Evolutionary conservation across 2,888 invertebrate species (phyloP), one percentile per base, ranked within the genome.

Genomic region (Maniola hyperantus): DNA sequence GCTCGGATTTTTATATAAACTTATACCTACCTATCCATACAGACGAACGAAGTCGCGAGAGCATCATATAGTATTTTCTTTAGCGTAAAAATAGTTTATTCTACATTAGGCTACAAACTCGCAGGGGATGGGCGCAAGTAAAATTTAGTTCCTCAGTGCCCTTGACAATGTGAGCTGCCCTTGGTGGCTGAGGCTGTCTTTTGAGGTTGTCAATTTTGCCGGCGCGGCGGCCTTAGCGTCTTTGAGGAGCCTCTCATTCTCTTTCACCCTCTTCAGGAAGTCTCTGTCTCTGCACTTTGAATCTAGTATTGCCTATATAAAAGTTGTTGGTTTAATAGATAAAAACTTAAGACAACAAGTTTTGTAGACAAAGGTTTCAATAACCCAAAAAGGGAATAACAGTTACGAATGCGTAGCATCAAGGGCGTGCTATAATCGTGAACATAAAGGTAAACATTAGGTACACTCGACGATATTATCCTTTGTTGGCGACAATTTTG

Each of bases 241-340:
- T 81, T 95, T 96, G 81, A 97, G 95, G 68, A 96, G 93, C 81
- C 94, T 94, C 83, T 98, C 98, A 79, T 99, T 99, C 76, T 96
- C 96, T 93, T 99, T 97, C 0, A 99, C 98, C 67, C 99, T 95
- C 75, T 96, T 95, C 79, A 99, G 93, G 94, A 99, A 99, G 87
- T 99, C 99, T 79, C n/a, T n/a, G n/a, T 97, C 95, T 79, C 99
- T 94, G 93, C 99, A 99, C 92, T 98, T 98, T 66, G 99, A 99
- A n/a, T n/a, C n/a, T n/a, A n/a, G n/a, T n/a, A n/a, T n/a, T n/a
- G n/a, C n/a, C n/a, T n/a, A n/a, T n/a, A n/a, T n/a, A n/a, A n/a
- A n/a, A n/a, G n/a, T n/a, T n/a, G 1, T 26, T 26, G 26, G 26
- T 1, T 26, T 4, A 4, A 4, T 1, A 26, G 26, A 2, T 26